Percentiles rank a stretch among this genome's conserved stretches.
phyloP scores from a whole-genome alignment of 1,140 invertebrate species.

The Lepidurus packardi region DNA sequence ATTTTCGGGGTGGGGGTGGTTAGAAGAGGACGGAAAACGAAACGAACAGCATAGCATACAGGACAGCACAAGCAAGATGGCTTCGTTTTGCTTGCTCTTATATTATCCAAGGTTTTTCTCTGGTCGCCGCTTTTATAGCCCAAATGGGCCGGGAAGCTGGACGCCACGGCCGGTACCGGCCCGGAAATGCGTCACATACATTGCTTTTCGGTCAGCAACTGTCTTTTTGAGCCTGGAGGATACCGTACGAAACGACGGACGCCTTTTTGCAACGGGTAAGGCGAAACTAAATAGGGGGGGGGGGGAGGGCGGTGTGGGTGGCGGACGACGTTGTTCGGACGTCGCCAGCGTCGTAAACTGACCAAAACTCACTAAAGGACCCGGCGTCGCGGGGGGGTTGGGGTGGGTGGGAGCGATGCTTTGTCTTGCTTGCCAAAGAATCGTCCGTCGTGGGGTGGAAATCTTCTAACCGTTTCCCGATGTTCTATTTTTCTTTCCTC shows the following conservation, averaged over 20 bases:
- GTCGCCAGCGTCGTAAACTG: conserved; percentile 20
- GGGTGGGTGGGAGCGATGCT: background rate
- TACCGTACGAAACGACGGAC: background rate
- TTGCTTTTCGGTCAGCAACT: conserved; percentile 18
- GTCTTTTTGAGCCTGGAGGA: conserved; percentile 6
- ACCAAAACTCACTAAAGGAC: conserved; percentile 7
- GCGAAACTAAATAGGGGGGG: background rate
- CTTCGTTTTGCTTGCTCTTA: background rate
- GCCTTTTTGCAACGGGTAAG: background rate
- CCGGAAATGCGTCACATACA: conserved; percentile 21
- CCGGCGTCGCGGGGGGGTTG: background rate
- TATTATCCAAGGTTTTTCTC: background rate
- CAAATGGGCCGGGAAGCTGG: conserved; percentile 20
- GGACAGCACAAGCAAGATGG: background rate
- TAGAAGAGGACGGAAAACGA: background rate
- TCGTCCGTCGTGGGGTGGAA: background rate
- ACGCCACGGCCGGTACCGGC: background rate
- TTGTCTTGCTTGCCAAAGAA: conserved; percentile 5
- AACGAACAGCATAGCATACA: background rate
- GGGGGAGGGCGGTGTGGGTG: background rate
- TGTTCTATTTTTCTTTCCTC: background rate
- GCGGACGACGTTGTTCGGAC: background rate
- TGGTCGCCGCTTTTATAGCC: background rate
- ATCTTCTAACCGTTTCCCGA: background rate
- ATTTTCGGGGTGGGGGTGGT: background rate